Evolutionary conservation across 1,140 invertebrate genomes (phyloP).

Genomic region (Callitettix versicolor): DNA sequence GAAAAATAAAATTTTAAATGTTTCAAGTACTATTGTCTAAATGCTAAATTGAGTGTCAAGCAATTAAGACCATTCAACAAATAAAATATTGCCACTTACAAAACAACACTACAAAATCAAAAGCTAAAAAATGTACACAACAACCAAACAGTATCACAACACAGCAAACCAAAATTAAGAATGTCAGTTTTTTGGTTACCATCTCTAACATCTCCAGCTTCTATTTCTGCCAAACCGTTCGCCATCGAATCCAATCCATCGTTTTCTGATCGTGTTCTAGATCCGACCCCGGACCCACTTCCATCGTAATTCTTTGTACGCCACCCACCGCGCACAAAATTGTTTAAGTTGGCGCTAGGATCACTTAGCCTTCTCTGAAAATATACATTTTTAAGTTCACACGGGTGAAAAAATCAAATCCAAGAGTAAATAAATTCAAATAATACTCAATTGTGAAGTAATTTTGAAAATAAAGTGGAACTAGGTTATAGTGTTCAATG

Average conservation of each 20-base stretch:
- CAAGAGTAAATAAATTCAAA: too few relatives aligned
- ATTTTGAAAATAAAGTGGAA: too few relatives aligned
- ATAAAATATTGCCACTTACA: too few relatives aligned
- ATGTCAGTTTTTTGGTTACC: slow-evolving; percentile 45
- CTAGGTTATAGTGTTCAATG: too few relatives aligned
- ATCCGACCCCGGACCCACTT: slow-evolving; percentile 34
- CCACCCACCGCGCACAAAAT: slow-evolving; percentile 75
- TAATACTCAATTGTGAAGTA: too few relatives aligned
- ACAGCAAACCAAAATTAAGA: neutral
- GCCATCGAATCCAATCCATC: slow-evolving; percentile 75
- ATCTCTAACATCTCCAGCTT: slow-evolving; percentile 85
- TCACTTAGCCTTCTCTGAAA: slow-evolving; percentile 79
- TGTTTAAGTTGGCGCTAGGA: slow-evolving; percentile 86
- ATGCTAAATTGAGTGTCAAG: too few relatives aligned
- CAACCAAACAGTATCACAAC: neutral
- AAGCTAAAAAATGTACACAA: neutral
- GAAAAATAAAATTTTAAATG: too few relatives aligned
- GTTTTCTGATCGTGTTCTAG: slow-evolving; percentile 81
- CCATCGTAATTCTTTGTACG: slow-evolving; percentile 46
- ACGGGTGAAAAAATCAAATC: too few relatives aligned
- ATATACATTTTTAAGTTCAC: slow-evolving; percentile 6
- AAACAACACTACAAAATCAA: too few relatives aligned
- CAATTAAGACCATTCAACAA: too few relatives aligned
- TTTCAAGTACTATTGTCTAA: too few relatives aligned
- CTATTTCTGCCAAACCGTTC: slow-evolving; percentile 78